Evolutionary conservation across 1,140 invertebrate genomes (phyloP), one percentile per base, ranked within the genome.

Genomic region (Chlorops oryzae): DNA sequence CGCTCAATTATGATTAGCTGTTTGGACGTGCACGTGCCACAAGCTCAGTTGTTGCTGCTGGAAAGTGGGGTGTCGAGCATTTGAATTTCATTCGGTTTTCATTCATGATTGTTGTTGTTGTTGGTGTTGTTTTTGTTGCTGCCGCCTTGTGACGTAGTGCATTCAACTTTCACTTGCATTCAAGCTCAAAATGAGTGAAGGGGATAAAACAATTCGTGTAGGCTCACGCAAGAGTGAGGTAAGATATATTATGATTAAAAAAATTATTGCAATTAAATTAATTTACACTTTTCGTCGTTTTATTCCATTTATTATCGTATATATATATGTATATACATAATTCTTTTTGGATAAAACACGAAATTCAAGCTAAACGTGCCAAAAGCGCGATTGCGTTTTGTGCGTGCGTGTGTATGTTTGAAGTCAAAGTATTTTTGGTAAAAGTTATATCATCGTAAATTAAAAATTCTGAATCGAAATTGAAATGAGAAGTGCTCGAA

Each of bases 161-260:
- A 32, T 9, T 9, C 28, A n/a, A 32, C 28, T n/a, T 32, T n/a
- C 7, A 32, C 7, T 32, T 9, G 28, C n/a, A 9, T 32, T 32
- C n/a, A n/a, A 32, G n/a, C 7, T 9, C 7, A 32, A 15, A 17
- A 35, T 13, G n/a, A 17, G 34, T 15, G 18, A 24, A n/a, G n/a
- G n/a, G 17, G 51, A 52, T 12, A 65, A 65, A 57, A 58, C 79
- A 63, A 80, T 82, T 44, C 65, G 70, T 54, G 81, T 84, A 50
- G 82, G 82, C 7, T 83, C 82, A 39, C 74, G 82, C 47, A 83
- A 83, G 74, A 84, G 82, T 62, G 80, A 83, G 74, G 81, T 82
- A 73, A 73, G 64, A n/a, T 71, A 10, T 6, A 39, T 28, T 42
- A 39, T 39, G 3, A 25, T 27, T 35, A 20, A 38, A 34, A 21